Evolutionary conservation across 1,140 invertebrate genomes (phyloP), one percentile per base, ranked within the genome.

Genomic region (Mizuhopecten yessoensis): DNA sequence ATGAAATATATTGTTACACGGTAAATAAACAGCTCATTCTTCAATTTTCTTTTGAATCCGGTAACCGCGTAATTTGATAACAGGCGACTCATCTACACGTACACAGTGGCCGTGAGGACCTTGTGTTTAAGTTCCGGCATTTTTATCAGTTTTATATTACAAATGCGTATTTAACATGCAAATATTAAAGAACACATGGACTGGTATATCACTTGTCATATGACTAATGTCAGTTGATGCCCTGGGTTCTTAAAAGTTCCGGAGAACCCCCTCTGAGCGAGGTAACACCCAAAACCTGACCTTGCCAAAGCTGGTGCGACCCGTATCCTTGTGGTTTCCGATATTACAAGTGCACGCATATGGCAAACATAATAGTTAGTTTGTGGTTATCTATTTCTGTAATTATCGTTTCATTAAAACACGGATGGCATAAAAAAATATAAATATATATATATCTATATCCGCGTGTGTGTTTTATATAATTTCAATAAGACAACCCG

Each of bases 281-380:
- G n/a, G 57, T 75, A 29, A 75, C 57, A 75, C 57, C 57, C 57
- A 75, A 75, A n/a, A 75, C n/a, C 57, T 75, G 57, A 75, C 57
- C 57, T 75, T 75, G 57, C 17, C 23, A 75, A n/a, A 29, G 3
- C 57, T 75, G 57, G 57, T 75, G n/a, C 57, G 57, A 11, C 29
- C 57, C 57, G 57, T 75, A 75, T 29, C 57, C 5, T 75, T 29
- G 57, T 17, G 57, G 57, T 75, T 75, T 75, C 23, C 57, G 57
- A 75, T 29, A 75, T 45, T 45, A 45, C 42, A 75, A 75, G 57
- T 75, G n/a, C 57, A 75, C 9, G 57, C 57, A 29, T n/a, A n/a
- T 75, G 57, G 9, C n/a, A 29, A 17, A 17, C 23, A 75, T 17
- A 17, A n/a, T 13, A 29, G 57, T 5, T 75, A 75, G 57, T 75